These are phyloP conservation scores for Steatocranus sp. DNA, from an alignment of 2,797 vertebrate genomes.

Conservation along the genomic window DNA sequence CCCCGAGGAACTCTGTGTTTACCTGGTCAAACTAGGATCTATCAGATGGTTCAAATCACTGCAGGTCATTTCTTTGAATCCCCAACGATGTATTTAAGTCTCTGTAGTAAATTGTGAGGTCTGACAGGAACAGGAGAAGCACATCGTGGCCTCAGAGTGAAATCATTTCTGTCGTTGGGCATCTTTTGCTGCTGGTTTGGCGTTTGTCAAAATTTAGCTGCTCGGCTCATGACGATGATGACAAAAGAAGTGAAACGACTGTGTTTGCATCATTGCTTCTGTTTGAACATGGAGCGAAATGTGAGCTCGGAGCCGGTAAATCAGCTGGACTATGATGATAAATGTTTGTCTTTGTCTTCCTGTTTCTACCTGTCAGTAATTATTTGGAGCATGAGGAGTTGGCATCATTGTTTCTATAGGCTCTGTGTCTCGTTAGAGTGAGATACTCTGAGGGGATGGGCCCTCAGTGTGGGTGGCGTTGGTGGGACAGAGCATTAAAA, in stretches of 20 bases:
- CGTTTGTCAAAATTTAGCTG: background rate
- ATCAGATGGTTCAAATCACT: background rate
- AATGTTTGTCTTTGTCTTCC: background rate
- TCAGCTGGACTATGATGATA: background rate
- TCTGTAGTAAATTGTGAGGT: background rate
- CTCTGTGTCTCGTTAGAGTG: background rate
- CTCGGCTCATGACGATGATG: background rate
- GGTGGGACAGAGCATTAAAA: background rate
- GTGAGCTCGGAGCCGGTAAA: background rate
- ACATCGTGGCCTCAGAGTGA: background rate
- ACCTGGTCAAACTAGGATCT: background rate
- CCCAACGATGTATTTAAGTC: background rate
- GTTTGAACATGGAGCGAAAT: background rate
- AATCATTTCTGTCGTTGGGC: background rate
- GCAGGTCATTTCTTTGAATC: background rate
- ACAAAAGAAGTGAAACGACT: background rate
- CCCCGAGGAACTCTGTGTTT: background rate
- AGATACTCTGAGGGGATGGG: background rate
- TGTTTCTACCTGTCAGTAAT: background rate
- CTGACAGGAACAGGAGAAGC: background rate
- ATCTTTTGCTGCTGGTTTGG: background rate
- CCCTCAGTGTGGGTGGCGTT: background rate
- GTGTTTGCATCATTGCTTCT: background rate
- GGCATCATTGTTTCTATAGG: background rate
- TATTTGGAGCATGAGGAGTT: background rate